Base-by-base conservation (phyloP, 1,140 invertebrate genomes). In the Acromyrmex heyeri region DNA sequence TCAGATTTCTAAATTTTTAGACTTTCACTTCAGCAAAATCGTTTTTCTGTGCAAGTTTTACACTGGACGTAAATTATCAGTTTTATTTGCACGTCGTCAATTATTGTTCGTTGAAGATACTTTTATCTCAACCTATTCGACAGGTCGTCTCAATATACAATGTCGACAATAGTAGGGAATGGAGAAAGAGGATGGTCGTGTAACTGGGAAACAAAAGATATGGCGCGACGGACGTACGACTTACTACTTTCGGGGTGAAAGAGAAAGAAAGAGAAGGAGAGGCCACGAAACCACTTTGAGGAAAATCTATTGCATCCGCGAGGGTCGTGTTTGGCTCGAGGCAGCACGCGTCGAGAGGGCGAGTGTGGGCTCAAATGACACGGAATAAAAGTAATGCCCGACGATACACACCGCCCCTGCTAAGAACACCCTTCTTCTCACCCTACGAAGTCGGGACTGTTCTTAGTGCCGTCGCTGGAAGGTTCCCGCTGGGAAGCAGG, bases 321-420 rank as follows among this genome's bases (percentile, higher is more conserved):
- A 82, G 70, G 87, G 64, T 77, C 76, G 89, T 90, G 73, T 69
- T 69, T 75, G 72, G 70, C 72, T 70, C 64, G 82, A 85, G 79
- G 83, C 65, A 57, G 65, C 79, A 67, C 69, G 73, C 69, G 50
- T 78, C 72, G 73, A 90, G 87, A 88, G 86, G 90, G 88, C 87
- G 90, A 93, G 91, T 94, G 95, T 95, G 93, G 93, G 93, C 94
- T 95, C 93, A 95, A 95, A 95, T 95, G 95, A 95, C 94, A 95
- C 95, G 94, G 94, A 95, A 95, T 95, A 95, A 95, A 95, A 95
- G 95, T 95, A 95, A 95, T 94, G 94, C 92, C 83, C 90, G 89
- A 86, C 88, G 90, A 91, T 91, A 93, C 90, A 91, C 85, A 92
- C 89, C 91, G 90, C 86, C 89, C 92, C 85, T 87, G 79, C 91